phyloP scores from a whole-genome alignment of 2,888 invertebrate species.

The Thalpophila matura region DNA sequence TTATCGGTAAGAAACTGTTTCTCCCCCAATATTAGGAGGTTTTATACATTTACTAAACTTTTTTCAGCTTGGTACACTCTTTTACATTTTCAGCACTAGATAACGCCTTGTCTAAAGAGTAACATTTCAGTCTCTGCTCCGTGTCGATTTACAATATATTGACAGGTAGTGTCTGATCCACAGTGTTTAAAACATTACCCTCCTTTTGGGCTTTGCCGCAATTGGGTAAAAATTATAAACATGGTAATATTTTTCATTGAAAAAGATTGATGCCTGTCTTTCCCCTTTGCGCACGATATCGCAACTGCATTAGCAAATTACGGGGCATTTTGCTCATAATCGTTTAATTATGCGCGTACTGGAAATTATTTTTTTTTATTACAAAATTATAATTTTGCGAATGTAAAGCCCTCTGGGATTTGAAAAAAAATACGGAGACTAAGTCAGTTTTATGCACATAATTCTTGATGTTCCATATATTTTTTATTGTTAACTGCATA shows the following conservation, averaged over 20 bases:
- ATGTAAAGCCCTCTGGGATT: background rate
- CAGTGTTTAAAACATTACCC: background rate
- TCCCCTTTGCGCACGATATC: background rate
- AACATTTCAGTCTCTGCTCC: background rate
- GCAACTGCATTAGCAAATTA: background rate
- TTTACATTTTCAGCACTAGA: background rate
- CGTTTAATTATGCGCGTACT: background rate
- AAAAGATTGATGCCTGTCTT: background rate
- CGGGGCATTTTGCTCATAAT: background rate
- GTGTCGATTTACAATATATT: background rate
- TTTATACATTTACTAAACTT: slow-evolving; percentile 38
- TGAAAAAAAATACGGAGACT: too few species aligned
- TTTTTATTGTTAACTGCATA: too few species aligned
- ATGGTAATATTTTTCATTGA: background rate
- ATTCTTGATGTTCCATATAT: too few species aligned
- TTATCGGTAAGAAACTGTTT: slow-evolving; percentile 50
- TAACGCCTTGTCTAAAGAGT: background rate
- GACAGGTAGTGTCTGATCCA: background rate
- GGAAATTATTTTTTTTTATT: too few species aligned
- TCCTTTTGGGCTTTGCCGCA: too few species aligned
- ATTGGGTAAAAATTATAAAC: too few species aligned
- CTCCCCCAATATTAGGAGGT: slow-evolving; percentile 25
- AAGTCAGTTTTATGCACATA: too few species aligned
- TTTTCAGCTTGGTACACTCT: slow-evolving; percentile 1
- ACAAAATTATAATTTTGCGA: background rate